Evolutionary conservation across 2,888 invertebrate genomes (phyloP).

Genomic region (Yponomeuta plumbellus): DNA sequence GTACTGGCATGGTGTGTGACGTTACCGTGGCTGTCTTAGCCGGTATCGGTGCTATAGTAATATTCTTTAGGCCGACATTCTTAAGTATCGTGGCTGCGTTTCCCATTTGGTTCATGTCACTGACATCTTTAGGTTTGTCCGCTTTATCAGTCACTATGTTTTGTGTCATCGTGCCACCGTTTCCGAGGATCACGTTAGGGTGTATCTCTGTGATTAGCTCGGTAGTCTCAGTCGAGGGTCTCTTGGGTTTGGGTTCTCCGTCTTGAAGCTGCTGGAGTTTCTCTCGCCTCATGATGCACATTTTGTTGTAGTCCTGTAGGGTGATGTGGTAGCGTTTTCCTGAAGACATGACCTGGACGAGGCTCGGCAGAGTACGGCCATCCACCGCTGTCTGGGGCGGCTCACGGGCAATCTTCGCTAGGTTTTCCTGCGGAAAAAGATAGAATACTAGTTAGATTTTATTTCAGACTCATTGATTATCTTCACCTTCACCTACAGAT

Average conservation of each 20-base stretch:
- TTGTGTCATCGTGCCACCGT: constrained; percentile 57
- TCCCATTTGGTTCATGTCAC: constrained; percentile 43
- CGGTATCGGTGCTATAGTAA: constrained; percentile 67
- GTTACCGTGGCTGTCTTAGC: constrained; percentile 61
- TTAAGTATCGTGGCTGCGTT: constrained; percentile 66
- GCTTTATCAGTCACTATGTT: constrained; percentile 34
- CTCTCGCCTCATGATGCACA: constrained; percentile 83
- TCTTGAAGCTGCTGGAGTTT: constrained; percentile 79
- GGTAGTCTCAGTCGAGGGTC: constrained; percentile 21
- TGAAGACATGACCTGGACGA: constrained; percentile 85
- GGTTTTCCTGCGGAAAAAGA: constrained; percentile 49
- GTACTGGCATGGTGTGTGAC: constrained; percentile 41
- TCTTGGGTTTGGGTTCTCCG: constrained; percentile 48
- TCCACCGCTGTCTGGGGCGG: constrained; percentile 76
- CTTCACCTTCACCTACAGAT: too few relatives aligned
- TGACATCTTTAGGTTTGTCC: constrained; percentile 38
- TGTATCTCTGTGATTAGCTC: constrained; percentile 57
- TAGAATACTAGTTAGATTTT: background rate
- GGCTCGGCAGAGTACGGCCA: constrained; percentile 76
- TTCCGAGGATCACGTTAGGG: constrained; percentile 54
- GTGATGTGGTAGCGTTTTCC: constrained; percentile 89
- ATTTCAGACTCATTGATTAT: background rate
- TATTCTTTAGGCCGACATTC: constrained; percentile 67
- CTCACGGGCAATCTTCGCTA: constrained; percentile 57
- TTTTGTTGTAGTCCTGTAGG: constrained; percentile 86